Conservation (phyloP, 2,113 vertebrate species). For the Labeo catla region DNA sequence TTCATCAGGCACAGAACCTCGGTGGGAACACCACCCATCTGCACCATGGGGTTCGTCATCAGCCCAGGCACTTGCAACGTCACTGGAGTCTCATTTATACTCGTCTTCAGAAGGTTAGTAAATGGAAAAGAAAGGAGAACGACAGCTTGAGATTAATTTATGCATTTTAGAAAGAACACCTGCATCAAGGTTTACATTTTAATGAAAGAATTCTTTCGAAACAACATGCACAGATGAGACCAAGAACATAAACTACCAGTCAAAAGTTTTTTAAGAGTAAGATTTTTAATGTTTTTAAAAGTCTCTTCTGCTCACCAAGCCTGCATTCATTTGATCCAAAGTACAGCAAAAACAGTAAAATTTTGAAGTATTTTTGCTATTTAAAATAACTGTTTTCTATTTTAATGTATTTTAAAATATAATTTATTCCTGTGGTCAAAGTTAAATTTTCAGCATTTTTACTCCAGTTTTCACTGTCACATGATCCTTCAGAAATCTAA, state of each 20-base stretch:
- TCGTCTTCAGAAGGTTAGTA: slow-evolving; percentile 74
- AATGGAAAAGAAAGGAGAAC: neutral
- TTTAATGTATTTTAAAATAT: no score
- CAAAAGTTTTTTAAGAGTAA: neutral
- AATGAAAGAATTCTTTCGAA: neutral
- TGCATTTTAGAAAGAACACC: neutral
- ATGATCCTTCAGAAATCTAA: no score
- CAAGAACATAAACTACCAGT: neutral
- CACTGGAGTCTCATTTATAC: slow-evolving; percentile 92
- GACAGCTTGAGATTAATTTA: neutral
- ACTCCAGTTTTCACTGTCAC: no score
- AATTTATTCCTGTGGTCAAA: no score
- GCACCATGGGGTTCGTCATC: slow-evolving; percentile 85
- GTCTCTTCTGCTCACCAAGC: no score
- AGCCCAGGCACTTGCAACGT: slow-evolving; percentile 92
- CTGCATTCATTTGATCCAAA: no score
- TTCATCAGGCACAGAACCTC: slow-evolving; percentile 95
- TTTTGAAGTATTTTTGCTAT: no score
- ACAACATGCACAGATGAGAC: neutral
- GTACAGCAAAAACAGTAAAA: no score
- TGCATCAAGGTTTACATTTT: neutral
- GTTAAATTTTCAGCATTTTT: no score
- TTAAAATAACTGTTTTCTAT: no score
- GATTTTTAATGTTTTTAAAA: neutral
- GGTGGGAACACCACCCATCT: slow-evolving; percentile 91